These are phyloP conservation scores for Hydractinia symbiolongicarpus DNA, from an alignment of 30 jellyfish, hydroid and myxozoan genomes.

Conservation along the genomic window DNA sequence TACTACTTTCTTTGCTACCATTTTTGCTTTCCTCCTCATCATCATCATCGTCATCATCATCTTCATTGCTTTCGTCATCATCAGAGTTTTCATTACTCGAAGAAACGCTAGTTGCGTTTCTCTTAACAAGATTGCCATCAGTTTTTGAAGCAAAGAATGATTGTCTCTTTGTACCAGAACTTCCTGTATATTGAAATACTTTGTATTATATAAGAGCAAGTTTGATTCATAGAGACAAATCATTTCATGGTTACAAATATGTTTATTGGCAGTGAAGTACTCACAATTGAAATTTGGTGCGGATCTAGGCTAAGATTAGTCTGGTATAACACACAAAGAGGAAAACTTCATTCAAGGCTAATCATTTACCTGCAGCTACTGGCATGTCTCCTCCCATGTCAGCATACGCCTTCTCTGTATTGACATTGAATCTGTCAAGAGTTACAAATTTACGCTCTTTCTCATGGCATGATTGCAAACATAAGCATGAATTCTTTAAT, in stretches of 20 bases:
- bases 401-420: conserved; percentile 25
- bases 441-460: not conserved
- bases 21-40: not conserved
- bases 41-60: not conserved
- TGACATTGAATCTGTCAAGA: not conserved
- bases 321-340: not conserved
- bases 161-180: conserved; percentile 13
- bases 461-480: conserved; percentile 22
- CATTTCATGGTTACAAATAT: no score
- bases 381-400: conserved; percentile 9
- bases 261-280: no score
- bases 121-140: no score
- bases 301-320: not conserved
- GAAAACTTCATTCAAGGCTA: not conserved
- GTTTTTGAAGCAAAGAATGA: not conserved
- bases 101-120: no score
- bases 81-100: not conserved
- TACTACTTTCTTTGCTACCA: not conserved
- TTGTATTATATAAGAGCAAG: no score
- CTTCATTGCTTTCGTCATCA: not conserved
- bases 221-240: no score
- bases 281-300: no score
- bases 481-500: conserved; percentile 14
- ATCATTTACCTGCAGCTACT: conserved; percentile 16
- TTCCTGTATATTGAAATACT: not conserved